Evolutionary conservation across 2,888 invertebrate genomes (phyloP).

Genomic region (Calameuta idolon): DNA sequence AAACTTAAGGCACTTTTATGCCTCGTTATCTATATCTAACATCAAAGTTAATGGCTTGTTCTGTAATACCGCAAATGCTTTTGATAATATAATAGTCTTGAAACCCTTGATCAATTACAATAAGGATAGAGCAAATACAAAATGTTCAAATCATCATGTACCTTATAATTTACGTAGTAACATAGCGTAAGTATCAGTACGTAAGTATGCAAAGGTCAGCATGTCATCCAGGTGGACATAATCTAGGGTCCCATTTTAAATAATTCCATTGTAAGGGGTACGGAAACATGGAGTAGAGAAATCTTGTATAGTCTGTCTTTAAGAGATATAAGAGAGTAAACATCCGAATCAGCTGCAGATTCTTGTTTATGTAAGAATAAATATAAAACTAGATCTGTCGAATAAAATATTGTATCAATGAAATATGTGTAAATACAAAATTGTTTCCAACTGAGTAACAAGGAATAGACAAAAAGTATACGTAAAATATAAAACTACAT

Average conservation of each 20-base stretch:
- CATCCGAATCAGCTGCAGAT: not conserved
- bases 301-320: not conserved
- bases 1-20: not conserved
- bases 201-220: not conserved
- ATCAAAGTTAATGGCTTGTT: not conserved
- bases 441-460: not conserved
- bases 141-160: not conserved
- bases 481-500: not conserved
- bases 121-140: not conserved
- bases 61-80: not conserved
- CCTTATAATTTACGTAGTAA: not conserved
- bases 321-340: not conserved
- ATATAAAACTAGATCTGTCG: not conserved
- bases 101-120: not conserved
- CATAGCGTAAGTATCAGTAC: not conserved
- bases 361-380: not conserved
- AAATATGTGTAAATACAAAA: not conserved
- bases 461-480: not conserved
- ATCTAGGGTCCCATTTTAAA: not conserved
- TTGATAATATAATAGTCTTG: not conserved
- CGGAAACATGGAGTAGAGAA: not conserved
- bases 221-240: not conserved
- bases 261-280: not conserved
- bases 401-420: not conserved
- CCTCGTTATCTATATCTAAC: not conserved